Evolutionary conservation across 2,113 vertebrate species (phyloP), one percentile per base, ranked within the genome.

Genomic region (Mustela nigripes): DNA sequence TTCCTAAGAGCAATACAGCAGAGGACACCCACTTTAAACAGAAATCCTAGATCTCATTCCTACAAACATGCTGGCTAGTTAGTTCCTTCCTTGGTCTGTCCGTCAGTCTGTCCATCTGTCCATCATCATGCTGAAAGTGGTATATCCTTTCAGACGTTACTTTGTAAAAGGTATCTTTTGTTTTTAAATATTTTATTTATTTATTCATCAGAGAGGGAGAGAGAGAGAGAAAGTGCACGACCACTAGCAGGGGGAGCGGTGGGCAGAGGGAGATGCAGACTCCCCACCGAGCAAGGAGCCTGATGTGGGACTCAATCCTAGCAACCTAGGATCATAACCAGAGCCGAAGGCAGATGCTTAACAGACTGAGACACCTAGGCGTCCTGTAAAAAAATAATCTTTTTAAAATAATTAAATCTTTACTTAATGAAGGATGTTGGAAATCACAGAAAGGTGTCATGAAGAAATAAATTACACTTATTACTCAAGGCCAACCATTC

Each of bases 381-480:
- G 11, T 63, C 62, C 62, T 69, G 10, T 88, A 79, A 94, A 95
- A 79, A 79, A 21, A 89, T 31, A 60, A 48, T 33, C 2, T 84
- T 90, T 95, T 67, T 36, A 67, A 89, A 97, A 85, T 78, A 26
- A 91, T 74, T 28, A 71, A 86, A 60, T 88, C 76, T 69, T 15
- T 83, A 71, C 48, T 92, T 78, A 56, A 78, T 76, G 89, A 85
- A 80, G 14, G 56, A 56, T 18, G 48, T 67, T n/a, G 11, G 42
- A 50, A 95, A 80, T 39, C 39, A 73, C 15, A 87, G 73, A 81
- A 82, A 80, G 11, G 11, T 67, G 60, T 18, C 53, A 56, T 78
- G 45, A 78, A 92, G 45, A 36, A 76, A 80, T 91, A 76, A 33
- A 85, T 28, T 19, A 91, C 9, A 42, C 53, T 50, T 92, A 76